Base-by-base conservation (phyloP, 2,797 vertebrate species). In the Carapus acus region DNA sequence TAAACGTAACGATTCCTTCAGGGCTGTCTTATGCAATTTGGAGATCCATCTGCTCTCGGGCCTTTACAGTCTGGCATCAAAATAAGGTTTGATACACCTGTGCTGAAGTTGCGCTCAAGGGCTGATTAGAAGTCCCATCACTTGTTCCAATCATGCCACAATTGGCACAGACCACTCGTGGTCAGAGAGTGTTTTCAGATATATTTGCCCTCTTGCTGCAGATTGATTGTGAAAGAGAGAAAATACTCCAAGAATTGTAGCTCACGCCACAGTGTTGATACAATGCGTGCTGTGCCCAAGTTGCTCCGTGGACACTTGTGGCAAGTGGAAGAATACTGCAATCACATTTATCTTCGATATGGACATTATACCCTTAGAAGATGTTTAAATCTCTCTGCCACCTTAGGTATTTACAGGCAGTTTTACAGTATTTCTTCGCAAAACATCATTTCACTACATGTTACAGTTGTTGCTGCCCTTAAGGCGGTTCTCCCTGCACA, bases 81-180 rank as follows among this genome's bases (percentile, higher is more conserved):
- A 65, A 66, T 70, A 46, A 37, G 43, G 50, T 58, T 62, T 59
- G 50, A 36, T 50, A 62, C 18, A 62, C 9, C 5, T 42, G 18
- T 29, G 6, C 45, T 51, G 38, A 36, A 70, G 49, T 12, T 24
- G 29, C 49, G 38, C 39, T 49, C 21, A 34, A 44, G 42, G 36
- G 29, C 2, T 18, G 37, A 13, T 33, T 46, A 39, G 43, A 42
- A 62, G 23, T 22, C 13, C 7, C 12, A 44, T 15, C 41, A 54
- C 20, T 41, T 55, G 22, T 1, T 19, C 8, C 8, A 7, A 46
- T 44, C 36, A 33, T 31, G 4, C 24, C n/a, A n/a, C 24, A 27
- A 27, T 27, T 27, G 24, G 24, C 24, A 27, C 9, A 27, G 24
- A 27, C 24, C 24, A 27, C 9, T 27, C 9, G 9, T 5, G 5